phyloP scores from a whole-genome alignment of 2,888 invertebrate genomes.

The Toxonevra muliebris region DNA sequence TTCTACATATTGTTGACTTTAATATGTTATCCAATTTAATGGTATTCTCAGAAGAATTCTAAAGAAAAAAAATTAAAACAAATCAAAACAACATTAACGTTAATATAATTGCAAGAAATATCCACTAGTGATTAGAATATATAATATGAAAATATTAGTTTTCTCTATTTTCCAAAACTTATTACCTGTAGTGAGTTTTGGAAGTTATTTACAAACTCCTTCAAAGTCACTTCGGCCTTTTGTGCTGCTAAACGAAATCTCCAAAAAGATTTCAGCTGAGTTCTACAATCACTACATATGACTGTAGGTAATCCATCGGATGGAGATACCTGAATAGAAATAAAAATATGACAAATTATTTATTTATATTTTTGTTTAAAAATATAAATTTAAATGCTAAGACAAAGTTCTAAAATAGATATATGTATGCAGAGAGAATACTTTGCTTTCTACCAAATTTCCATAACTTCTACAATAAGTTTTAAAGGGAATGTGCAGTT shows the following conservation, averaged over 20 bases:
- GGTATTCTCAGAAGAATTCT: constrained; percentile 46
- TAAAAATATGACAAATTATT: background rate
- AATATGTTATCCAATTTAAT: constrained; percentile 47
- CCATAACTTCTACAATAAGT: too few species aligned
- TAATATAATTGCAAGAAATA: background rate
- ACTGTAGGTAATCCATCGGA: constrained; percentile 37
- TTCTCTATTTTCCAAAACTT: background rate
- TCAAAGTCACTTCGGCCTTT: constrained; percentile 34
- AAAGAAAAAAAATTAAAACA: constrained; percentile 16
- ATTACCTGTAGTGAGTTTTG: constrained; percentile 35
- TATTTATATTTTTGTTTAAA: background rate
- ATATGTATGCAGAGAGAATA: too few species aligned
- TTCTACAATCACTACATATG: constrained; percentile 38
- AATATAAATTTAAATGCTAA: background rate
- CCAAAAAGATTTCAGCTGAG: constrained; percentile 37
- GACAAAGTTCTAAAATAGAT: too few species aligned
- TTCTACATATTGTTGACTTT: constrained; percentile 40
- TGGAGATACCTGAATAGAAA: constrained; percentile 35
- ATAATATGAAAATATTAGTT: background rate
- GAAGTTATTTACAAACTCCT: constrained; percentile 33
- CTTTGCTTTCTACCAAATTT: too few species aligned
- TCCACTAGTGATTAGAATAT: background rate
- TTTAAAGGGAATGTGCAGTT: too few species aligned
- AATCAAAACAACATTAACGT: background rate
- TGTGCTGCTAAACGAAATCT: constrained; percentile 40